These are phyloP conservation scores for Hyperoplus lanceolatus DNA, from an alignment of 2,797 vertebrate genomes.

Conservation along the genomic window DNA sequence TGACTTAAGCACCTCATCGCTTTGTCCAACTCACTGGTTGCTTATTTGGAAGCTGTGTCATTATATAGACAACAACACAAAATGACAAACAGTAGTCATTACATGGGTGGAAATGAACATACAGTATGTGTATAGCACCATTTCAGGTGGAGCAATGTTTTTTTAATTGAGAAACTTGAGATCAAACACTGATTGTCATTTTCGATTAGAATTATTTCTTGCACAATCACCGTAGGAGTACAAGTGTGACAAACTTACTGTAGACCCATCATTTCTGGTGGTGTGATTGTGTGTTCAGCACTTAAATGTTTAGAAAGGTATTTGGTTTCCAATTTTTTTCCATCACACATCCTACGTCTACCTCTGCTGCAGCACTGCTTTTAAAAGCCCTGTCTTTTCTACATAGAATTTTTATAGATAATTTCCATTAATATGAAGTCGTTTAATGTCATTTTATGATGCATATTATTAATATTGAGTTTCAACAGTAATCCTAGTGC, in stretches of 20 bases:
- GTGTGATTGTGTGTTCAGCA: not conserved
- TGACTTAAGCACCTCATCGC: constrained; percentile 10
- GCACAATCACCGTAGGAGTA: too few relatives aligned
- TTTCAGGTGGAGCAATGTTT: not conserved
- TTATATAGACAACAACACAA: not conserved
- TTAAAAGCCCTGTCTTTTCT: too few relatives aligned
- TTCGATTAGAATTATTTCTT: not conserved
- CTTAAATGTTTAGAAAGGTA: not conserved
- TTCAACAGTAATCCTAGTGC: too few relatives aligned
- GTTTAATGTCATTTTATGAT: too few relatives aligned
- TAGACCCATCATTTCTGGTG: not conserved
- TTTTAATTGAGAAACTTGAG: not conserved
- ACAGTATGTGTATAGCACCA: not conserved
- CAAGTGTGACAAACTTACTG: not conserved
- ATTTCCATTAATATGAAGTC: too few relatives aligned
- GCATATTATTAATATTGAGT: too few relatives aligned
- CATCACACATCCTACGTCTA: not conserved
- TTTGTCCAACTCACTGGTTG: constrained; percentile 18
- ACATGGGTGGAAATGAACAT: not conserved
- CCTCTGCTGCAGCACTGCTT: too few relatives aligned
- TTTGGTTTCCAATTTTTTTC: not conserved
- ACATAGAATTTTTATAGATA: too few relatives aligned
- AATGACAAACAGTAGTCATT: not conserved
- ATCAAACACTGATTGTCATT: constrained; percentile 4
- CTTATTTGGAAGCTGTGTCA: not conserved